phyloP scores from a whole-genome alignment of 37 sponge, comb jelly and placozoan genomes.

The Aphrocallistes beatrix region DNA sequence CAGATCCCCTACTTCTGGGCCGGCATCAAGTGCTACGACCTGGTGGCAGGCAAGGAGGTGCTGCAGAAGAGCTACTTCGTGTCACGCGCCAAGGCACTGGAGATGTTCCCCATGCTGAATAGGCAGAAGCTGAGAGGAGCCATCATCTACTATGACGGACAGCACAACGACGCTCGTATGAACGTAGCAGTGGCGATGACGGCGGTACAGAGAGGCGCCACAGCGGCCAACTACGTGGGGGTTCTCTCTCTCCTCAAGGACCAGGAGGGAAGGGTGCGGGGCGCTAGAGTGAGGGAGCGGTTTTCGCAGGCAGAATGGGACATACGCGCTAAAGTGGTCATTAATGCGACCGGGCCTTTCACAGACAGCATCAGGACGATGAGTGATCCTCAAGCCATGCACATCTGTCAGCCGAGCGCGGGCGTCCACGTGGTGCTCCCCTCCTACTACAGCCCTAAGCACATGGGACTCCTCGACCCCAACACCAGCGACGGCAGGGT shows the following conservation, averaged over 20 bases:
- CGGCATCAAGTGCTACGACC: slow-evolving; percentile 92
- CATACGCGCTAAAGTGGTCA: slow-evolving; percentile 74
- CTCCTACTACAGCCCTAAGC: slow-evolving; percentile 78
- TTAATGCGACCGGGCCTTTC: slow-evolving; percentile 96
- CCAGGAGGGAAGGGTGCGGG: slow-evolving; percentile 41
- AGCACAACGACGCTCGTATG: slow-evolving; percentile 98
- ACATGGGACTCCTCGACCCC: slow-evolving; percentile 95
- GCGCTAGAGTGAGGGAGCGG: slow-evolving; percentile 58
- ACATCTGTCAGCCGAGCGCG: slow-evolving; percentile 71
- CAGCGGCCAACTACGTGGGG: slow-evolving; percentile 74
- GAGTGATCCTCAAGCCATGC: slow-evolving; percentile 50
- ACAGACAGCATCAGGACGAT: slow-evolving; percentile 72
- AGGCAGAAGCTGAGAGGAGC: slow-evolving; percentile 62
- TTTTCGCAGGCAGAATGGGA: slow-evolving; percentile 77
- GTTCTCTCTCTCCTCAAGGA: slow-evolving; percentile 35
- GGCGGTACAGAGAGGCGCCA: slow-evolving; percentile 83
- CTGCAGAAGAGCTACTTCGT: slow-evolving; percentile 73
- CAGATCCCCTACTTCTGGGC: slow-evolving; percentile 90
- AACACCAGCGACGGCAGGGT: slow-evolving; percentile 91
- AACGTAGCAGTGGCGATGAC: slow-evolving; percentile 79
- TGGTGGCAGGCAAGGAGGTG: slow-evolving; percentile 71
- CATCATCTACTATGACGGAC: slow-evolving; percentile 93
- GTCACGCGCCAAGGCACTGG: slow-evolving; percentile 71
- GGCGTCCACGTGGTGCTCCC: slow-evolving; percentile 93
- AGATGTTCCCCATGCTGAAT: slow-evolving; percentile 95